Evolutionary conservation across 2,888 invertebrate species (phyloP).

Genomic region (Polymixis lichenea): DNA sequence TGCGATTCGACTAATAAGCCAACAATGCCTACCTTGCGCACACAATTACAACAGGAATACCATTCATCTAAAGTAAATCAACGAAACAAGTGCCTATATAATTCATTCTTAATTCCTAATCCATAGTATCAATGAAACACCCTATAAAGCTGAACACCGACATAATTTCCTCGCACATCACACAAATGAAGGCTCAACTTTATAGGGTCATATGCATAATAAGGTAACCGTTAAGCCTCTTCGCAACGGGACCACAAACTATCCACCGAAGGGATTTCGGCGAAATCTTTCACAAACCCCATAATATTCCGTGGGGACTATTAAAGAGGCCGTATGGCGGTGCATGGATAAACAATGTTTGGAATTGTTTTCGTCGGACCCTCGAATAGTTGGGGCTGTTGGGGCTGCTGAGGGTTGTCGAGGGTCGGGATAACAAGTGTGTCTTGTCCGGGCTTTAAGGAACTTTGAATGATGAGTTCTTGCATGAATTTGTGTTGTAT

Average conservation of each 20-base stretch:
- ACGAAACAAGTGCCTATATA: not conserved
- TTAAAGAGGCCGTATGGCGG: constrained; percentile 49
- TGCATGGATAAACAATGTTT: constrained; percentile 69
- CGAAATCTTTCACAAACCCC: constrained; percentile 63
- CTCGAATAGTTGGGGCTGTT: constrained; percentile 49
- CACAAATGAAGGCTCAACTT: constrained; percentile 64
- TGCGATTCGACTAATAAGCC: no score
- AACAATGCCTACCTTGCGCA: no score
- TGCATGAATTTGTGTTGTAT: constrained; percentile 44
- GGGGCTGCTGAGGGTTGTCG: constrained; percentile 12
- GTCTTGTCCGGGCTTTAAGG: constrained; percentile 49
- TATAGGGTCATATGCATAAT: constrained; percentile 63
- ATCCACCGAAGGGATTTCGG: constrained; percentile 60
- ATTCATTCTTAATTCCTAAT: constrained; percentile 40
- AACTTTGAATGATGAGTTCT: constrained; percentile 61
- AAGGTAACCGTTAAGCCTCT: constrained; percentile 56
- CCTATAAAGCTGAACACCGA: constrained; percentile 42
- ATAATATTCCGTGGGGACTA: constrained; percentile 65
- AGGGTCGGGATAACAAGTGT: constrained; percentile 49
- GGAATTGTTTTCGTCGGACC: constrained; percentile 64
- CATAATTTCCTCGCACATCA: constrained; percentile 50
- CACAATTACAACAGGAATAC: no score
- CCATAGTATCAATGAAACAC: constrained; percentile 56
- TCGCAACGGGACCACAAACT: constrained; percentile 61
- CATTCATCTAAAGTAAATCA: no score